A percentile compares a stretch with the other conserved stretches of the same genome.
Conservation (phyloP, 1,140 invertebrate genomes). For the Bombus superbus region DNA sequence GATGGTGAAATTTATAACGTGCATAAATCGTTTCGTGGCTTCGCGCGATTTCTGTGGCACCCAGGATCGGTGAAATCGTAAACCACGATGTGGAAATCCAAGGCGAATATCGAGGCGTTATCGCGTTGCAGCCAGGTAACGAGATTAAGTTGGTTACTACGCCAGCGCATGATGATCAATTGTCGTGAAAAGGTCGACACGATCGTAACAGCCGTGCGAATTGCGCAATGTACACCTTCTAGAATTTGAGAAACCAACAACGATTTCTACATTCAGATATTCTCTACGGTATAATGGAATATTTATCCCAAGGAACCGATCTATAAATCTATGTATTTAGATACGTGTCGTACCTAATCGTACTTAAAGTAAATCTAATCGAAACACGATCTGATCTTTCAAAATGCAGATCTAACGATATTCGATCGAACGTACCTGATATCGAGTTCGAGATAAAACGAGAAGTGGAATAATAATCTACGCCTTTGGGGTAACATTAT, state of each 20-base stretch:
- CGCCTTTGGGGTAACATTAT: too few relatives aligned
- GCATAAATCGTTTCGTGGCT: not conserved
- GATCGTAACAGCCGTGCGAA: not conserved
- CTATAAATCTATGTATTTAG: too few relatives aligned
- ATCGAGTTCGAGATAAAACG: too few relatives aligned
- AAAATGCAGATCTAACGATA: too few relatives aligned
- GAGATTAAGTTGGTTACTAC: not conserved
- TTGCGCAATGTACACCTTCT: not conserved
- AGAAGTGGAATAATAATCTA: too few relatives aligned
- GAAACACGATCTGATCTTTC: too few relatives aligned
- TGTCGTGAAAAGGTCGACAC: not conserved
- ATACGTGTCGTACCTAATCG: too few relatives aligned
- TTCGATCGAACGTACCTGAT: too few relatives aligned
- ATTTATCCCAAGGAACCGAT: too few relatives aligned
- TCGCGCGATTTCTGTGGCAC: not conserved
- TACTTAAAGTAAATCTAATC: too few relatives aligned
- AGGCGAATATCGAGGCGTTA: not conserved
- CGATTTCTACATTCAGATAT: not conserved
- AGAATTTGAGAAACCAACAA: not conserved
- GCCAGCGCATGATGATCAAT: not conserved
- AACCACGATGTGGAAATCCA: not conserved
- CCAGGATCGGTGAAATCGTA: not conserved
- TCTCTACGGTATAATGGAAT: not conserved
- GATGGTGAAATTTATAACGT: not conserved
- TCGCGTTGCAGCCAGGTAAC: not conserved